These are phyloP conservation scores for Apotomis betuletana DNA, from an alignment of 2,888 invertebrate genomes.

Conservation along the genomic window DNA sequence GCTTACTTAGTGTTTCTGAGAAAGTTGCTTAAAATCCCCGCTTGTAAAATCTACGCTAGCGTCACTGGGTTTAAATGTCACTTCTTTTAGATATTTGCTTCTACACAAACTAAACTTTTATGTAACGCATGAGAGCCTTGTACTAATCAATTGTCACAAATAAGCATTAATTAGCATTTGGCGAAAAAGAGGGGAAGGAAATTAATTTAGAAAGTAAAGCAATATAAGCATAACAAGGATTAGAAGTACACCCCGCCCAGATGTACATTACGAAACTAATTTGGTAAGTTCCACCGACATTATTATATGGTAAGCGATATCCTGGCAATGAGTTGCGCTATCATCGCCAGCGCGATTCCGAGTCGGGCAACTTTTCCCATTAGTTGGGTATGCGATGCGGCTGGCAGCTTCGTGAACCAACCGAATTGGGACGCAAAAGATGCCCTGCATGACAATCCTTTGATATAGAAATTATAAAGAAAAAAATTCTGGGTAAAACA, in stretches of 20 bases:
- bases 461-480: not conserved
- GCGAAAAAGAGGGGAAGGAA: too few species aligned
- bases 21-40: too few species aligned
- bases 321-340: constrained; percentile 54
- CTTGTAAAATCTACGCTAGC: too few species aligned
- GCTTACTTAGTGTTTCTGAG: too few species aligned
- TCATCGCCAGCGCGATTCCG: constrained; percentile 53
- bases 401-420: constrained; percentile 26
- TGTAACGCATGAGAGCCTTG: too few species aligned
- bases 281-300: constrained; percentile 44
- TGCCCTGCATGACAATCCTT: constrained; percentile 14
- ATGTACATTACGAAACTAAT: constrained; percentile 34
- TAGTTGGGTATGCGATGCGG: constrained; percentile 44
- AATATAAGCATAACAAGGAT: constrained; percentile 9
- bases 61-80: too few species aligned
- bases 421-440: constrained; percentile 49
- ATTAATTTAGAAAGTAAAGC: constrained; percentile 11
- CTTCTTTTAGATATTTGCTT: too few species aligned
- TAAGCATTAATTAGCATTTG: not conserved
- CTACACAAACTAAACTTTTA: too few species aligned
- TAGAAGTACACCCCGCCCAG: constrained; percentile 11
- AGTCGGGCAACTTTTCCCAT: constrained; percentile 62
- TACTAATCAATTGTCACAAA: too few species aligned
- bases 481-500: too few species aligned
- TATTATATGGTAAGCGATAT: constrained; percentile 57